These are phyloP conservation scores for Hypothenemus hampei DNA, from an alignment of 1,140 invertebrate species.

Conservation along the genomic window DNA sequence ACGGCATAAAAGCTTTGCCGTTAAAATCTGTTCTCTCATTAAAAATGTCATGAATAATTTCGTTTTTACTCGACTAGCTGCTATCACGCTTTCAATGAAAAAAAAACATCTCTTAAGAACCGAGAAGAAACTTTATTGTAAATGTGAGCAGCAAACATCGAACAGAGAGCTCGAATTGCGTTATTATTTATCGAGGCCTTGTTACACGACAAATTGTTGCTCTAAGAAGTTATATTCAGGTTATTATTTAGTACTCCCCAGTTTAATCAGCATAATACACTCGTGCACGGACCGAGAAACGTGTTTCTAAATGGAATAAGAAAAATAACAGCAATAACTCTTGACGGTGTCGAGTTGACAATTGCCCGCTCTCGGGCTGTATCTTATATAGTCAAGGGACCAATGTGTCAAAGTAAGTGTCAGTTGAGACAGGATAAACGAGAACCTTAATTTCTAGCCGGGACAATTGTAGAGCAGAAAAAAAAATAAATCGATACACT, in stretches of 20 bases:
- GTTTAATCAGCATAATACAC: conserved; percentile 36
- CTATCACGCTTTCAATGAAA: too few species aligned
- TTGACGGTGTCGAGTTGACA: conserved; percentile 39
- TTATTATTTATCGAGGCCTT: too few species aligned
- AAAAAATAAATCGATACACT: background rate
- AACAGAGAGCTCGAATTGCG: too few species aligned
- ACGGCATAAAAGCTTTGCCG: too few species aligned
- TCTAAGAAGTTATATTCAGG: conserved; percentile 10
- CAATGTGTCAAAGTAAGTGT: conserved; percentile 34
- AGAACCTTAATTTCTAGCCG: conserved; percentile 12
- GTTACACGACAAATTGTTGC: conserved; percentile 7
- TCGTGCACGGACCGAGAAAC: conserved; percentile 25
- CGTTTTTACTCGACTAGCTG: too few species aligned
- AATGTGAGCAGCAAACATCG: too few species aligned
- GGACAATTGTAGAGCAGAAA: conserved; percentile 10
- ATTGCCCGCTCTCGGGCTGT: conserved; percentile 34
- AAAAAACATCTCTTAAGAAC: too few species aligned
- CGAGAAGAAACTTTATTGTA: too few species aligned
- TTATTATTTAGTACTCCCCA: conserved; percentile 31
- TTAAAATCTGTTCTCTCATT: too few species aligned
- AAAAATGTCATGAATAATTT: too few species aligned
- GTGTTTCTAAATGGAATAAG: conserved; percentile 37
- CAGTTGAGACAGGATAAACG: conserved; percentile 17
- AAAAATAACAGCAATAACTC: conserved; percentile 39
- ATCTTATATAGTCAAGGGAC: conserved; percentile 34